Evolutionary conservation across 2,797 vertebrate genomes (phyloP).

Genomic region (Melanogrammus aeglefinus): DNA sequence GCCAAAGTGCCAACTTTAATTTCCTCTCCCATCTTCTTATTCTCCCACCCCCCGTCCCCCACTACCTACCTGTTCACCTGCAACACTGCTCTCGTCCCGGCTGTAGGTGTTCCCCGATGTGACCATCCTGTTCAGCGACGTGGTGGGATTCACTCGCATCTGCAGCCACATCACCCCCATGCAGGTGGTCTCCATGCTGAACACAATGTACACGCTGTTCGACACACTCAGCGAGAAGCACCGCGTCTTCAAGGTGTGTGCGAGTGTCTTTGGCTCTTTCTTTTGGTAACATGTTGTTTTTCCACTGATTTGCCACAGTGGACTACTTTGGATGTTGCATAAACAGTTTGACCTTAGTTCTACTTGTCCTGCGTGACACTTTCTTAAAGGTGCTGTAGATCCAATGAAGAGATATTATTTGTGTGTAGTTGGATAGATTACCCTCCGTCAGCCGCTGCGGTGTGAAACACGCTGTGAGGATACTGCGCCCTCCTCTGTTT

Average conservation of each 20-base stretch:
- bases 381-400: background rate
- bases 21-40: background rate
- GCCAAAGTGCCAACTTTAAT: background rate
- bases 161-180: slow-evolving; percentile 78
- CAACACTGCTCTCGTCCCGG: background rate
- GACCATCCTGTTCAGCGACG: slow-evolving; percentile 77
- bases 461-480: too few relatives aligned
- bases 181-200: slow-evolving; percentile 78
- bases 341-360: background rate
- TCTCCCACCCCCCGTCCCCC: background rate
- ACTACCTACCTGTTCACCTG: too few relatives aligned
- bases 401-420: background rate
- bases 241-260: slow-evolving; percentile 71
- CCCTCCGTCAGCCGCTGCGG: too few relatives aligned
- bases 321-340: background rate
- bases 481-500: too few relatives aligned
- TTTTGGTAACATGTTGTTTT: background rate
- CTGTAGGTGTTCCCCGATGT: slow-evolving; percentile 75
- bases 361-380: background rate
- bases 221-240: slow-evolving; percentile 79
- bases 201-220: slow-evolving; percentile 77
- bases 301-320: background rate
- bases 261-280: background rate
- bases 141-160: slow-evolving; percentile 75
- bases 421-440: too few relatives aligned